Evolutionary conservation across 2,888 invertebrate species (phyloP).

Genomic region (Rosalia funebris): DNA sequence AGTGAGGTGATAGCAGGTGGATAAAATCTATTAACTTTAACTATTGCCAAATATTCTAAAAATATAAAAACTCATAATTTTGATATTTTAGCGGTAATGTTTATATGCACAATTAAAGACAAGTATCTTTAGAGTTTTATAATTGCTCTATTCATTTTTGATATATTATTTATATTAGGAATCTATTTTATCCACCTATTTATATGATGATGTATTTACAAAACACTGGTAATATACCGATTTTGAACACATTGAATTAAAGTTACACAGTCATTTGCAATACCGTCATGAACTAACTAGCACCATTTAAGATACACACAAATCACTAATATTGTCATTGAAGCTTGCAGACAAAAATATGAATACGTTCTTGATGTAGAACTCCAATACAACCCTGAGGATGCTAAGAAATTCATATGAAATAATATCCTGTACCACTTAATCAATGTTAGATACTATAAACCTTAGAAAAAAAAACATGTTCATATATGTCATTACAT

Average conservation of each 20-base stretch:
- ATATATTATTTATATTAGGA: too few relatives aligned
- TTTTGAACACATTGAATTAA: constrained; percentile 48
- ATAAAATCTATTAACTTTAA: too few relatives aligned
- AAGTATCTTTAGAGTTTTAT: too few relatives aligned
- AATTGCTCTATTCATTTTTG: too few relatives aligned
- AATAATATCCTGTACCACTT: constrained; percentile 21
- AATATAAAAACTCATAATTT: too few relatives aligned
- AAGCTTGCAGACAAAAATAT: constrained; percentile 58
- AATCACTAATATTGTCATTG: constrained; percentile 57
- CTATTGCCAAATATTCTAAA: too few relatives aligned
- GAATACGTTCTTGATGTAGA: constrained; percentile 58
- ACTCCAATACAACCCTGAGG: constrained; percentile 52
- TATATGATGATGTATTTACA: constrained; percentile 43
- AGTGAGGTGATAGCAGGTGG: too few relatives aligned
- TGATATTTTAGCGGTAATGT: too few relatives aligned
- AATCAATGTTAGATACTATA: too few relatives aligned
- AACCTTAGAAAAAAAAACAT: too few relatives aligned
- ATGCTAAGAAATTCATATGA: constrained; percentile 36
- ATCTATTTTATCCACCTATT: constrained; percentile 36
- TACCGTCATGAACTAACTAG: constrained; percentile 40
- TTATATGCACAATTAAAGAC: too few relatives aligned
- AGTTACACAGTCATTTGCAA: constrained; percentile 41
- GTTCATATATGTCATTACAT: too few relatives aligned
- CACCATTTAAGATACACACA: constrained; percentile 51
- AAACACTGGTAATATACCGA: constrained; percentile 26